Percentiles rank a stretch among this genome's conserved stretches.
Evolutionary conservation across 2,888 invertebrate genomes (phyloP).

Genomic region (Camptogramma bilineatum): DNA sequence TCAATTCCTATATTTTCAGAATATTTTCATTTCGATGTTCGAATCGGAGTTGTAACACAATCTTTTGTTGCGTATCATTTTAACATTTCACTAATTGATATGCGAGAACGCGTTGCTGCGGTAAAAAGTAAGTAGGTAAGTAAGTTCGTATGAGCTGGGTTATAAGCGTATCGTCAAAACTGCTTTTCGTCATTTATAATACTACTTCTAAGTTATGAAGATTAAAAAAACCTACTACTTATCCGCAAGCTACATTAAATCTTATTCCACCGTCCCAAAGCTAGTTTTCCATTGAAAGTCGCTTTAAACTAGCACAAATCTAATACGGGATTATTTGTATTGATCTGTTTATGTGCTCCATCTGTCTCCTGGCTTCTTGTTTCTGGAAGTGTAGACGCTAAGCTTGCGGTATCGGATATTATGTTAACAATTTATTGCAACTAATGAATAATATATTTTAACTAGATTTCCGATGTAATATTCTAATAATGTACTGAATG

Average conservation of each 20-base stretch:
- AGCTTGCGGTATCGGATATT: constrained; percentile 25
- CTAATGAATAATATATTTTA: background rate
- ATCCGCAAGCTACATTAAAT: background rate
- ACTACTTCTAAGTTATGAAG: too few relatives aligned
- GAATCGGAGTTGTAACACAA: constrained; percentile 22
- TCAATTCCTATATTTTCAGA: constrained; percentile 28
- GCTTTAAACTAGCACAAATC: constrained; percentile 2
- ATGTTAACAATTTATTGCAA: constrained; percentile 24
- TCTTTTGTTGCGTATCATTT: background rate
- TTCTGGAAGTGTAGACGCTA: constrained; percentile 25
- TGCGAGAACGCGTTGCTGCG: background rate
- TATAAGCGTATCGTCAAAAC: too few relatives aligned
- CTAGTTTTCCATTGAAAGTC: background rate
- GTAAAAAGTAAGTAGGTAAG: too few relatives aligned
- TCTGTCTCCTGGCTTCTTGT: constrained; percentile 24
- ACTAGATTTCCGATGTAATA: too few relatives aligned
- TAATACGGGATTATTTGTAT: constrained; percentile 23
- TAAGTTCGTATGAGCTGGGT: too few relatives aligned
- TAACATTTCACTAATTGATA: constrained; percentile 1
- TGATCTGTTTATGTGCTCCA: constrained; percentile 28
- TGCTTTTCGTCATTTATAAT: too few relatives aligned
- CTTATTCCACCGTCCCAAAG: background rate
- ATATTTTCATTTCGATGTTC: constrained; percentile 29
- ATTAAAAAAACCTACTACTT: background rate
- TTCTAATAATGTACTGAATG: too few relatives aligned